Evolutionary conservation across 1,140 invertebrate species (phyloP), one percentile per base, ranked within the genome.

Genomic region (honey bee (Apis mellifera)): DNA sequence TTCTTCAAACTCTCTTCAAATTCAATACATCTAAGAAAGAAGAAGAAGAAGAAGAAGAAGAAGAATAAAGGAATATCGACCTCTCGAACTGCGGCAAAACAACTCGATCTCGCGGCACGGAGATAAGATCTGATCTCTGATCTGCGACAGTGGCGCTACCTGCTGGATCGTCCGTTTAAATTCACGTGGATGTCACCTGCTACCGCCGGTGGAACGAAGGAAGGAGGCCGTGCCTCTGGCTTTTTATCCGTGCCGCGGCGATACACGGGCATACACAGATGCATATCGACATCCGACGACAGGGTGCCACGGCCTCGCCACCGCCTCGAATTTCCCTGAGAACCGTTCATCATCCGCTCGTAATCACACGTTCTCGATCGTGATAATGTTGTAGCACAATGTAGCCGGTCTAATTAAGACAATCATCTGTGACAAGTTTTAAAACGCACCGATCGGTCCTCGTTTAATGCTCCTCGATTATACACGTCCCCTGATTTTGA

Each of bases 171-270:
- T 55, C 62, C 78, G 71, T 89, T 89, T 89, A 89, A 91, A 91
- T 91, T 87, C 90, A 87, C n/a, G n/a, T 89, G 88, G 88, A 88
- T 86, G 89, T 89, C 91, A 92, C 91, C 91, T 92, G 91, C 90
- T 89, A 32, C 32, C 32, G 87, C 86, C 72, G 32, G 32, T 42
- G 32, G 32, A n/a, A 32, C 17, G 57, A 68, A 64, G 55, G 68
- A 82, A 76, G 78, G 85, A 77, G 71, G 19, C 78, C 69, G 23
- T 52, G 78, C 7, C 32, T n/a, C 2, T n/a, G 60, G 52, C n/a
- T 23, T 55, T 71, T 74, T 48, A 55, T 23, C 11, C 4, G 23
- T 21, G 26, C 70, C 79, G 71, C 79, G 71, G 23, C 7, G 32
- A 60, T 32, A 52, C 60, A 48, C 50, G 15, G 9, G 8, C 32